phyloP scores from a whole-genome alignment of 2,888 invertebrate species.

The Phengaris alcon region DNA sequence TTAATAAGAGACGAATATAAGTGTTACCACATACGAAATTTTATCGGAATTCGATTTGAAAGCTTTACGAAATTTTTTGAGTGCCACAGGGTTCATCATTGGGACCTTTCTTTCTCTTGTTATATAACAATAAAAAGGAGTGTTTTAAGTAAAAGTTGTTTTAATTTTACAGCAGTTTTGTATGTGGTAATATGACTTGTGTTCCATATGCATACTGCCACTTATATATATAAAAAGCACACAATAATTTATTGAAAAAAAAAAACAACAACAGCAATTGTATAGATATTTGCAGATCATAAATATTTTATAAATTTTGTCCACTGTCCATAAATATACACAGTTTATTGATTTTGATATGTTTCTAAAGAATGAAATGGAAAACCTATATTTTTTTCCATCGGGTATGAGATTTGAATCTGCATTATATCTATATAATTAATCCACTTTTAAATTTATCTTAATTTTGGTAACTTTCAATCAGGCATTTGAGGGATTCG shows the following conservation, averaged over 20 bases:
- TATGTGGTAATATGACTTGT: constrained; percentile 22
- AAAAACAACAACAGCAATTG: constrained; percentile 21
- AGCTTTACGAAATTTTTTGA: constrained; percentile 9
- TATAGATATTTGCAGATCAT: constrained; percentile 24
- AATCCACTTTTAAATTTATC: constrained; percentile 15
- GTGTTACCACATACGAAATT: constrained; percentile 25
- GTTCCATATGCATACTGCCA: constrained; percentile 30
- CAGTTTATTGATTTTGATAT: neutral
- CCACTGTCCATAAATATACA: neutral
- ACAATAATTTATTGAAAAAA: constrained; percentile 7
- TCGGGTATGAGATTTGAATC: neutral
- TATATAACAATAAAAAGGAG: neutral
- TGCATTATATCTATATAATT: constrained; percentile 24
- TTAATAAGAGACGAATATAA: constrained; percentile 13
- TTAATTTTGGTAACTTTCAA: constrained; percentile 16
- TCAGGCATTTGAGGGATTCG: constrained; percentile 21
- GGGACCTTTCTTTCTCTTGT: neutral
- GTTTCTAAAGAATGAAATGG: neutral
- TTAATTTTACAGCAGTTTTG: constrained; percentile 14
- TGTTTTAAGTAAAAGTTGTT: neutral
- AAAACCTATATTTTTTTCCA: neutral
- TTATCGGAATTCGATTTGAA: constrained; percentile 16
- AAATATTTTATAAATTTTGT: neutral
- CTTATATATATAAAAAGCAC: constrained; percentile 30
- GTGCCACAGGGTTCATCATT: constrained; percentile 10